A percentile compares a stretch with the other conserved stretches of the same genome.
Conservation (phyloP, 1,140 invertebrate genomes). For the Camponotus vicinus region DNA sequence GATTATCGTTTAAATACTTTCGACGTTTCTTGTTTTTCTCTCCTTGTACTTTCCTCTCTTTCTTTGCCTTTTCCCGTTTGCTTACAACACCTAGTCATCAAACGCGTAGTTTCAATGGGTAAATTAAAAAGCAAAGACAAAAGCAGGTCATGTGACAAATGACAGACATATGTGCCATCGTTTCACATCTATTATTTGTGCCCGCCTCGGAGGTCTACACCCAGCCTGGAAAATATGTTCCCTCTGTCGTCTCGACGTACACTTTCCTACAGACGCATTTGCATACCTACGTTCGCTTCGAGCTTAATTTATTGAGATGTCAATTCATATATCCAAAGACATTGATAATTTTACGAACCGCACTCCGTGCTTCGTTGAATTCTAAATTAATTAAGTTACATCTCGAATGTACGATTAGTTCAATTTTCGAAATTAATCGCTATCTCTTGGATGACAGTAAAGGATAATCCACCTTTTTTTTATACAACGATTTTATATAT, state of each 20-base stretch:
- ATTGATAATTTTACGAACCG: background rate
- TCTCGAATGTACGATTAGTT: background rate
- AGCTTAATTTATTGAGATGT: constrained; percentile 30
- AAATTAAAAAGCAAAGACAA: constrained; percentile 77
- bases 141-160: constrained; percentile 77
- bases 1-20: background rate
- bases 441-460: background rate
- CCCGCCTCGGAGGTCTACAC: constrained; percentile 31
- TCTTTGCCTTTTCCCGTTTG: constrained; percentile 47
- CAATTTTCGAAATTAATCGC: background rate
- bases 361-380: background rate
- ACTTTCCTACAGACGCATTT: constrained; percentile 2
- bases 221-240: constrained; percentile 44
- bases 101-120: constrained; percentile 64
- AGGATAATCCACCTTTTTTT: constrained; percentile 49
- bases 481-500: background rate
- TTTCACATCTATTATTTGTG: constrained; percentile 70
- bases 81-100: constrained; percentile 58
- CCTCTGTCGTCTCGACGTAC: constrained; percentile 15
- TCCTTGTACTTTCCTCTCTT: constrained; percentile 17
- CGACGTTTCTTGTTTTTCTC: background rate
- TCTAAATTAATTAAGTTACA: background rate
- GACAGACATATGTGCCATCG: constrained; percentile 73
- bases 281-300: constrained; percentile 9
- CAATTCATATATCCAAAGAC: background rate